Base-by-base conservation (phyloP, 2,113 vertebrate species). In the Mesoclemmys tuberculata region DNA sequence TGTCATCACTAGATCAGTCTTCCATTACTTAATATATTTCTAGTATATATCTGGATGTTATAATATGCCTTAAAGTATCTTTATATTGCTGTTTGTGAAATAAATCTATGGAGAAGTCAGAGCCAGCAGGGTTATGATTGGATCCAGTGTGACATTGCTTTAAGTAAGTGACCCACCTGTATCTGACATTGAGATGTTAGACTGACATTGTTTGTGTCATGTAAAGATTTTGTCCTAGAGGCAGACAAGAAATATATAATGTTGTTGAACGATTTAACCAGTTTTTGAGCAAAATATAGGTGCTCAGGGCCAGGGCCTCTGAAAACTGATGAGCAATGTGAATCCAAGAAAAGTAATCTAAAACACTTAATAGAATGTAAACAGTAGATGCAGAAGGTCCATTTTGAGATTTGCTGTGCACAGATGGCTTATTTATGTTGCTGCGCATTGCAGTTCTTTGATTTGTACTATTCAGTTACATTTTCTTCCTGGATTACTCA, bases 391-490 rank as follows among this genome's bases (percentile, higher is more conserved):
- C 48, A 83, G 80, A 93, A 85, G 55, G 29, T 80, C 71, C 61
- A 1, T 90, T 92, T 74, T 90, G 89, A 89, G 82, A 41, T 93
- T 55, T 94, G 29, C 61, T 93, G n/a, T 79, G 71, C 61, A 88
- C 88, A 95, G 92, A 89, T 92, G 92, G 87, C 78, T 89, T 71
- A 93, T 93, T 89, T 93, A n/a, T 90, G 46, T 24, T 92, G 14
- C 49, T 54, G 18, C 51, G 54, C 68, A 79, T 58, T 51, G 51
- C 41, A 52, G 55, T 85, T 93, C 84, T 93, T 92, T 90, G 84
- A 92, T 92, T 87, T 94, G n/a, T 44, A 55, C 51, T 85, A 52
- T 83, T 8, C 71, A 68, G 31, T 87, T 94, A 85, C 68, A 61
- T 2, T 0, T 75, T 90, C 89, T 82, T 95, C 95, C 88, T 93